Conservation (phyloP, 1,140 invertebrate genomes). For the Agrypnia vestita region DNA sequence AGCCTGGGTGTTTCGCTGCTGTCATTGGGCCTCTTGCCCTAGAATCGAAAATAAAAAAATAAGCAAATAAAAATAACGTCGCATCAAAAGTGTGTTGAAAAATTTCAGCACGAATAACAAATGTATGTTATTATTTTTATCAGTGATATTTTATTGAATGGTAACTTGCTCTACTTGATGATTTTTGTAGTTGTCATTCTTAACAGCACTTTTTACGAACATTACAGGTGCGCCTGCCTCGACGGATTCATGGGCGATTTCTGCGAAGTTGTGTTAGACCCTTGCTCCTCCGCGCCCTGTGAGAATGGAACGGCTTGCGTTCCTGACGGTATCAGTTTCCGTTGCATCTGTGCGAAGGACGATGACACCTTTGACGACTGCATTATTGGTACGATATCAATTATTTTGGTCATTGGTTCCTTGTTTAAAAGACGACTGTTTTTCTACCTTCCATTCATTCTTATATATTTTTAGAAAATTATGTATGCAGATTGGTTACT, state of each 20-base stretch:
- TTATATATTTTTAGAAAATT: too few species aligned
- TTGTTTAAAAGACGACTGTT: not conserved
- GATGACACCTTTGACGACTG: constrained; percentile 52
- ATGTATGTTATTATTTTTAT: too few species aligned
- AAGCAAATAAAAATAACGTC: too few species aligned
- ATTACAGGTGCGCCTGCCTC: constrained; percentile 53
- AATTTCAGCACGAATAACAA: too few species aligned
- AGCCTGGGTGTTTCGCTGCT: too few species aligned
- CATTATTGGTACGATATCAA: constrained; percentile 49
- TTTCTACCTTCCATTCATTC: too few species aligned
- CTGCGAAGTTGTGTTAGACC: constrained; percentile 68
- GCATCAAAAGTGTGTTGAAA: too few species aligned
- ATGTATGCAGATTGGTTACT: too few species aligned
- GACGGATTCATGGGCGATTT: constrained; percentile 57
- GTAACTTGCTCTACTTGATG: too few species aligned
- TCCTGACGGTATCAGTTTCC: constrained; percentile 61
- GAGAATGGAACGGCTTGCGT: constrained; percentile 78
- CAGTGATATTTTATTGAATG: too few species aligned
- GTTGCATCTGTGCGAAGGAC: constrained; percentile 46
- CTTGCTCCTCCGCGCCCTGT: constrained; percentile 81
- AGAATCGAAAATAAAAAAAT: too few species aligned
- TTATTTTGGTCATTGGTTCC: not conserved
- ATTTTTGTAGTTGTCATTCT: not conserved
- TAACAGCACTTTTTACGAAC: not conserved
- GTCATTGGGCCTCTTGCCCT: too few species aligned